Base-by-base conservation (phyloP, 2,888 invertebrate genomes). In the Ophion slaviceki region DNA sequence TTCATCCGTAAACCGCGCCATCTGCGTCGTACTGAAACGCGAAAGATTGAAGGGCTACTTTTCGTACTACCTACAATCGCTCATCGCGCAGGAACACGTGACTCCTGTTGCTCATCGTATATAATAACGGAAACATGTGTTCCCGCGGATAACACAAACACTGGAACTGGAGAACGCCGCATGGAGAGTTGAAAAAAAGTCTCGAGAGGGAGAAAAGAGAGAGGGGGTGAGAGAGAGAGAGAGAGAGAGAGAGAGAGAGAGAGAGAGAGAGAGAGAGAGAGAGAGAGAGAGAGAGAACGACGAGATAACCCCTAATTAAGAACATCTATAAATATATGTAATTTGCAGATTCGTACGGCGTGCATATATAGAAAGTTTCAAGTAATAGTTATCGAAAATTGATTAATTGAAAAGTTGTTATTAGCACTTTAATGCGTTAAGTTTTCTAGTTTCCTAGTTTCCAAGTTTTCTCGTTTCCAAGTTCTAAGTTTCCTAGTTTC, bases 61-160 rank as follows among this genome's bases (percentile, higher is more conserved):
- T 84, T 70, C 82, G 71, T 61, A 8, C 62, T 47, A 68, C n/a
- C 66, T 28, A 36, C 47, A 28, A 24, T 53, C 47, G 40, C 53
- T 28, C 45, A 28, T 36, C 53, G 64, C 53, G 10, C 59, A 62
- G 45, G 17, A 78, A 74, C 72, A 66, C 66, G 75, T 77, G 76
- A 77, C 64, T 78, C 77, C 47, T 66, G 81, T 68, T 57, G 68
- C 78, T 74, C 82, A 74, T 77, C 80, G 77, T 80, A 75, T 81
- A 86, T 81, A 86, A 86, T 86, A 80, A 83, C 80, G 61, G 70
- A 74, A 86, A 80, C 86, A 86, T 80, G 83, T 83, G 82, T 86
- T 80, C 40, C 32, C 57, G 40, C 32, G 67, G 47, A 68, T 75
- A 61, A 81, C 59, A 75, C 75, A 75, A 74, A 68, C 67, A 61